phyloP scores from a whole-genome alignment of 2,797 vertebrate genomes.

The Halcyon leucocephala region DNA sequence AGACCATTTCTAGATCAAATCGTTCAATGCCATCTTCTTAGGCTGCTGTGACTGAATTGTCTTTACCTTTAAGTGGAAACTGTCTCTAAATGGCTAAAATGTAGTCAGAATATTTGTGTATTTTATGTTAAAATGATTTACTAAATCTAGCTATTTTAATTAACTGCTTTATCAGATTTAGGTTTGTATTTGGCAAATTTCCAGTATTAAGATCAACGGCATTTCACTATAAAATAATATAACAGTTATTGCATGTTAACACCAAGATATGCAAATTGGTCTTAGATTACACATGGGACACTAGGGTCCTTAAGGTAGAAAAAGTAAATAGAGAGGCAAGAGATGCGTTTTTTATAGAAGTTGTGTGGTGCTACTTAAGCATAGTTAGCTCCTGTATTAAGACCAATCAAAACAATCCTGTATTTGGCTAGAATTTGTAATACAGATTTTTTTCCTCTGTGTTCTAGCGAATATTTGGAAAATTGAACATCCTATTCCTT shows the following conservation, averaged over 20 bases:
- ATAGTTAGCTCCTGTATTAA: neutral
- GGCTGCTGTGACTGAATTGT: neutral
- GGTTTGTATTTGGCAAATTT: neutral
- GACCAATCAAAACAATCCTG: neutral
- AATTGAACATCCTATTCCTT: neutral
- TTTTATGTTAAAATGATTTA: neutral
- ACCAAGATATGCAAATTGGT: neutral
- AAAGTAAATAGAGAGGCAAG: neutral
- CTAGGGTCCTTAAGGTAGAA: neutral
- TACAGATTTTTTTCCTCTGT: too few species aligned
- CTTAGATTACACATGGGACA: neutral
- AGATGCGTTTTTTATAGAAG: neutral
- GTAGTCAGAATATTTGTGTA: neutral
- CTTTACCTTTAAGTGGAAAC: neutral
- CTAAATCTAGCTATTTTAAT: neutral
- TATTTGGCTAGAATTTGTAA: neutral
- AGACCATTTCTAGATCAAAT: neutral
- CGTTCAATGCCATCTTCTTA: neutral
- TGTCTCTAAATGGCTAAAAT: neutral
- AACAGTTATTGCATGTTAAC: neutral
- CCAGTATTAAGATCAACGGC: neutral
- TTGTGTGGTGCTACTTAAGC: neutral
- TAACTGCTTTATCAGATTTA: neutral
- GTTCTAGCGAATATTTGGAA: neutral
- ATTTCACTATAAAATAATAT: neutral